Evolutionary conservation across 1,140 invertebrate genomes (phyloP).

Genomic region (Ruditapes philippinarum): DNA sequence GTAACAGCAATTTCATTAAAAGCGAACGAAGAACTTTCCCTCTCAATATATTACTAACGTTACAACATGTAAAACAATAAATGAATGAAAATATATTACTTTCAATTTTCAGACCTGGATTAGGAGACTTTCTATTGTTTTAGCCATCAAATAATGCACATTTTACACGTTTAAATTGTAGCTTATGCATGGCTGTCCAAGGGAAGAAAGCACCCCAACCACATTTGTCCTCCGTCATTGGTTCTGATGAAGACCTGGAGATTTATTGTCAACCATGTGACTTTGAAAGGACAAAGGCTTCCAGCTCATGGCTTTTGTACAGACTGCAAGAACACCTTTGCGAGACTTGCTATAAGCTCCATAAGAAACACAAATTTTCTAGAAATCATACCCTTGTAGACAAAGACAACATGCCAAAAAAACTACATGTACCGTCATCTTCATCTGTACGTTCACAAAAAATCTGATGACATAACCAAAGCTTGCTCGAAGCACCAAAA

Average conservation of each 20-base stretch:
- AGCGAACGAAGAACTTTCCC: too few relatives aligned
- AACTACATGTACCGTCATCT: background rate
- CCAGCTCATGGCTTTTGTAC: background rate
- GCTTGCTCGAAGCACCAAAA: background rate
- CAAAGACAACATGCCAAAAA: background rate
- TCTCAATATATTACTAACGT: too few relatives aligned
- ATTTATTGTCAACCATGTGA: background rate
- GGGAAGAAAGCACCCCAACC: background rate
- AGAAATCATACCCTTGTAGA: background rate
- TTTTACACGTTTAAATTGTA: too few relatives aligned
- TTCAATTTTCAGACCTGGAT: too few relatives aligned
- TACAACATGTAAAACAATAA: too few relatives aligned
- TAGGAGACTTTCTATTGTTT: too few relatives aligned
- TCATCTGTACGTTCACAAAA: background rate
- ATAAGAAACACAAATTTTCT: background rate
- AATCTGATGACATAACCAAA: background rate
- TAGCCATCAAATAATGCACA: too few relatives aligned
- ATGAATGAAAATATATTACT: too few relatives aligned
- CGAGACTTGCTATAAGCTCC: background rate
- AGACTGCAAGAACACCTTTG: constrained; percentile 2
- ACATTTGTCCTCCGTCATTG: background rate
- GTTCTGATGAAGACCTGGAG: background rate
- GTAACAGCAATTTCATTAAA: too few relatives aligned
- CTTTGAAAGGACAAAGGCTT: background rate
- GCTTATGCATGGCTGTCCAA: background rate